phyloP scores from a whole-genome alignment of 2,888 invertebrate genomes.

The Stenoptilia bipunctidactyla region DNA sequence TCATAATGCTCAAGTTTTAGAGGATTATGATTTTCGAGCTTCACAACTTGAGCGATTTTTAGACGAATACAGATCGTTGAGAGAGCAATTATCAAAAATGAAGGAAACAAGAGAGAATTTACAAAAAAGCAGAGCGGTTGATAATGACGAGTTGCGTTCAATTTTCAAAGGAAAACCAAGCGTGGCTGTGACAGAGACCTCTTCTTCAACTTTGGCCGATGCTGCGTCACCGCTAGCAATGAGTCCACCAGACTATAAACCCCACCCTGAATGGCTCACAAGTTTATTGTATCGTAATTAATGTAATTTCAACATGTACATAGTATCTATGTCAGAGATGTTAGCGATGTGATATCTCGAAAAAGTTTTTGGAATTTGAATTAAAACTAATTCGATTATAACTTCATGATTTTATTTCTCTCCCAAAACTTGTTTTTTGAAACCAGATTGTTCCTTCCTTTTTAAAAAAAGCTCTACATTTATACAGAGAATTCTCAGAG shows the following conservation, averaged over 20 bases:
- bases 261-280: constrained; percentile 55
- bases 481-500: no score
- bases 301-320: constrained; percentile 13
- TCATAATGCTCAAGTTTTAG: constrained; percentile 51
- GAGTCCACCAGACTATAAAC: constrained; percentile 51
- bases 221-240: constrained; percentile 52
- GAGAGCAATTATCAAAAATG: constrained; percentile 84
- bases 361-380: background rate
- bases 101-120: constrained; percentile 82
- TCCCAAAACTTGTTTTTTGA: no score
- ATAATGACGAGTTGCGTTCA: constrained; percentile 64
- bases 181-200: constrained; percentile 60
- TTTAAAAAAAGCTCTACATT: no score
- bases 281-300: constrained; percentile 58
- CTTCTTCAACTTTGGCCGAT: constrained; percentile 51
- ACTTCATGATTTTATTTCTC: background rate
- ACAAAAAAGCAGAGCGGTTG: constrained; percentile 51
- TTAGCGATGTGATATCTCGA: constrained; percentile 28
- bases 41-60: constrained; percentile 84
- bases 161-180: constrained; percentile 71
- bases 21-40: constrained; percentile 82
- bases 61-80: constrained; percentile 82
- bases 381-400: background rate
- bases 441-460: no score
- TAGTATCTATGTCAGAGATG: constrained; percentile 1